These are phyloP conservation scores for Anadara kagoshimensis DNA, from an alignment of 1,140 invertebrate genomes.

Conservation along the genomic window DNA sequence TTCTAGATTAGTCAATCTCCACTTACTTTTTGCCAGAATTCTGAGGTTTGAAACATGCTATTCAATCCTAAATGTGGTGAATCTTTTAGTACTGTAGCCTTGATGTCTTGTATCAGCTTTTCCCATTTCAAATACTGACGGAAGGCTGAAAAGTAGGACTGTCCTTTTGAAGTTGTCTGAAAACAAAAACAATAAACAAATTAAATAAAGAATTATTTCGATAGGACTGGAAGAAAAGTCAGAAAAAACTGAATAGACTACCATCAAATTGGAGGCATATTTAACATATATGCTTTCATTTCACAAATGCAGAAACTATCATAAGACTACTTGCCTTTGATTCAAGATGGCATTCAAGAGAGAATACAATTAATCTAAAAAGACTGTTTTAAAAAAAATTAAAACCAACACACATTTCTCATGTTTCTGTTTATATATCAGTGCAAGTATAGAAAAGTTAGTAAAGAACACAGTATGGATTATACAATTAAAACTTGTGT, in stretches of 20 bases:
- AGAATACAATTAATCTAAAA: too few species aligned
- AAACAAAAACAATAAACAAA: background rate
- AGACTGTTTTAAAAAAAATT: too few species aligned
- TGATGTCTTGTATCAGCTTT: conserved; percentile 49
- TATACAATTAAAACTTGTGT: too few species aligned
- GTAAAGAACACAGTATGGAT: too few species aligned
- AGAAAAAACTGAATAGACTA: background rate
- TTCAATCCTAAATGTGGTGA: conserved; percentile 22
- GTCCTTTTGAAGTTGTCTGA: conserved; percentile 65
- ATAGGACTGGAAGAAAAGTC: background rate
- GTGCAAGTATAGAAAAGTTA: too few species aligned
- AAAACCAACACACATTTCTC: too few species aligned
- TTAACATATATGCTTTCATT: too few species aligned
- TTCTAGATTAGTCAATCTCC: too few species aligned
- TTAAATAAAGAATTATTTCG: background rate
- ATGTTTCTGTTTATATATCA: too few species aligned
- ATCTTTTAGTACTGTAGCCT: conserved; percentile 21
- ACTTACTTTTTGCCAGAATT: conserved; percentile 67
- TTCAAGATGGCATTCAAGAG: too few species aligned
- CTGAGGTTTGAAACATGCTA: conserved; percentile 64
- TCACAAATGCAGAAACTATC: too few species aligned
- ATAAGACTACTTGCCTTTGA: too few species aligned
- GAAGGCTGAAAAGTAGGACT: conserved; percentile 66
- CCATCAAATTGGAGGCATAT: background rate
- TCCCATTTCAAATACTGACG: conserved; percentile 66